Conservation (phyloP, 1,140 invertebrate genomes). For the Asobara japonica region DNA sequence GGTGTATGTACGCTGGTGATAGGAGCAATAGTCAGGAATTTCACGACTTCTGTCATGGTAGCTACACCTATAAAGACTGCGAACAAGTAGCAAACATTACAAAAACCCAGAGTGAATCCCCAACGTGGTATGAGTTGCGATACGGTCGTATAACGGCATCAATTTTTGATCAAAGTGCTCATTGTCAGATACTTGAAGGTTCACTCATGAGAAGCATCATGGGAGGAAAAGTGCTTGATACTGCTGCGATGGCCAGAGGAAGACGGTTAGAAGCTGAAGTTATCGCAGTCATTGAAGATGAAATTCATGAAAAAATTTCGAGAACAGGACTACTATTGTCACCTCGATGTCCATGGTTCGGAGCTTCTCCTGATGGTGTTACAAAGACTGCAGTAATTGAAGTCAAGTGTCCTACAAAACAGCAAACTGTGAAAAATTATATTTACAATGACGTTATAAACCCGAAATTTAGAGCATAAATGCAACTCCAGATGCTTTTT, state of each 20-base stretch:
- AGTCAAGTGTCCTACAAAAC: conserved; percentile 50
- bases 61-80: conserved; percentile 34
- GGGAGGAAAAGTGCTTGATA: conserved; percentile 47
- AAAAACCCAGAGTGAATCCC: conserved; percentile 34
- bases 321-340: no score
- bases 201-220: conserved; percentile 49
- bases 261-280: conserved; percentile 50
- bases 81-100: conserved; percentile 40
- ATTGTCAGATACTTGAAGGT: conserved; percentile 52
- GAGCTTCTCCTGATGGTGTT: conserved; percentile 55
- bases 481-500: conserved; percentile 51
- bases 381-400: conserved; percentile 44
- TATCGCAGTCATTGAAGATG: conserved; percentile 31
- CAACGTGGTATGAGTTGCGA: conserved; percentile 53
- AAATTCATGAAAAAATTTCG: conserved; percentile 7
- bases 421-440: conserved; percentile 39
- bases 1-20: conserved; percentile 43
- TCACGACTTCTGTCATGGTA: background rate
- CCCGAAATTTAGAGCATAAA: conserved; percentile 45
- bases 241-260: conserved; percentile 49
- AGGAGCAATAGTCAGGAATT: conserved; percentile 37
- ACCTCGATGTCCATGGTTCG: conserved; percentile 41
- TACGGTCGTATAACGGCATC: conserved; percentile 60
- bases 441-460: conserved; percentile 36
- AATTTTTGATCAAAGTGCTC: conserved; percentile 52